Evolutionary conservation across 2,888 invertebrate genomes (phyloP).

Genomic region (Toxonevra muliebris): DNA sequence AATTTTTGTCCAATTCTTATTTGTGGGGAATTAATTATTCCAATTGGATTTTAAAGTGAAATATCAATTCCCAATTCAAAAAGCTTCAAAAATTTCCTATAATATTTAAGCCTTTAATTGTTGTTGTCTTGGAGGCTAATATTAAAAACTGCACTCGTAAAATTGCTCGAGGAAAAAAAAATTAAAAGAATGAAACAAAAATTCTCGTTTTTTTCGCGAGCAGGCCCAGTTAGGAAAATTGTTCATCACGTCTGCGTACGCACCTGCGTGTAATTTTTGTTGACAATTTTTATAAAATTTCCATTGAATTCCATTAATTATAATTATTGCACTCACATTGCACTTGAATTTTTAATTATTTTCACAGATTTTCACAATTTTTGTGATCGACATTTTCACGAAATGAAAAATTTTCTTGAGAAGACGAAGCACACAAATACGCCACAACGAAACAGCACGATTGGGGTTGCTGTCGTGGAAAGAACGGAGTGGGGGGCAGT

Average conservation of each 20-base stretch:
- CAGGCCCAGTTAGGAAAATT: conserved; percentile 80
- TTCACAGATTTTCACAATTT: conserved; percentile 37
- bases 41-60: too few relatives aligned
- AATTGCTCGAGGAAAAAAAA: conserved; percentile 30
- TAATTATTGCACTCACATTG: conserved; percentile 45
- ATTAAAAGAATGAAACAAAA: conserved; percentile 17
- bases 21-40: too few relatives aligned
- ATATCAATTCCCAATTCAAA: background rate
- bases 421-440: conserved; percentile 40
- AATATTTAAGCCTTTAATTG: background rate
- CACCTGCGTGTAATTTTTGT: conserved; percentile 83
- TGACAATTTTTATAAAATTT: conserved; percentile 53
- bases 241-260: conserved; percentile 92
- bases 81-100: background rate
- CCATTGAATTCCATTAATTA: conserved; percentile 30
- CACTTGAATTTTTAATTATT: conserved; percentile 24
- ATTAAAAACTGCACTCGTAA: conserved; percentile 27
- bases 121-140: background rate
- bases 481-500: background rate
- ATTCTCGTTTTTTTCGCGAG: conserved; percentile 66
- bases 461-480: conserved; percentile 36
- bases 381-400: conserved; percentile 50
- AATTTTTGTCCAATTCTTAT: background rate
- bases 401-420: conserved; percentile 43
- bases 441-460: conserved; percentile 41